Percentiles rank a stretch among this genome's conserved stretches.
Evolutionary conservation across 2,797 vertebrate genomes (phyloP).

Genomic region (Acanthurus tractus): DNA sequence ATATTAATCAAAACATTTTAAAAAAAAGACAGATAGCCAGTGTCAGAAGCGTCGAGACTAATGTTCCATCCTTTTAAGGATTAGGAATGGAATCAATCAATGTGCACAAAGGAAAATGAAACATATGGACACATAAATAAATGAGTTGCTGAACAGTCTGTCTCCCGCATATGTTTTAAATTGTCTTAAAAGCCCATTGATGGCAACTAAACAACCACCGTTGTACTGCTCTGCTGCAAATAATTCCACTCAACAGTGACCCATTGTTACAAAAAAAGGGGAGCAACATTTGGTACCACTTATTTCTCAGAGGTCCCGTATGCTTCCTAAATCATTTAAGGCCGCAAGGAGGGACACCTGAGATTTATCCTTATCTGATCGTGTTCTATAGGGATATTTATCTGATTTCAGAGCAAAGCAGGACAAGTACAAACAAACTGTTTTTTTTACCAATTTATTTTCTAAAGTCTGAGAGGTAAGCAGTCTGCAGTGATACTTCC

Average conservation of each 20-base stretch:
- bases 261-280: constrained; percentile 76
- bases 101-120: constrained; percentile 14
- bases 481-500: constrained; percentile 5
- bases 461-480: constrained; percentile 13
- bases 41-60: not conserved
- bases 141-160: not conserved
- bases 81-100: constrained; percentile 11
- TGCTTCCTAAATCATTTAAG: constrained; percentile 57
- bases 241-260: constrained; percentile 79
- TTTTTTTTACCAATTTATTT: constrained; percentile 20
- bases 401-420: constrained; percentile 31
- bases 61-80: constrained; percentile 6
- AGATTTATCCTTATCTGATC: constrained; percentile 62
- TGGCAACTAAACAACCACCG: constrained; percentile 38
- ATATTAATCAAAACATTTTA: constrained; percentile 25
- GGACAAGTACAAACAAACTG: not conserved
- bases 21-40: not conserved
- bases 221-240: constrained; percentile 39
- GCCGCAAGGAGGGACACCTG: constrained; percentile 44
- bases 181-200: constrained; percentile 33
- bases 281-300: constrained; percentile 83
- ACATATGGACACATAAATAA: not conserved
- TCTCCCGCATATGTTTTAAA: constrained; percentile 31
- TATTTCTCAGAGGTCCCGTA: constrained; percentile 74
- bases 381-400: constrained; percentile 39